phyloP scores from a whole-genome alignment of 2,113 vertebrate genomes.

The Entomyzon cyanotis region DNA sequence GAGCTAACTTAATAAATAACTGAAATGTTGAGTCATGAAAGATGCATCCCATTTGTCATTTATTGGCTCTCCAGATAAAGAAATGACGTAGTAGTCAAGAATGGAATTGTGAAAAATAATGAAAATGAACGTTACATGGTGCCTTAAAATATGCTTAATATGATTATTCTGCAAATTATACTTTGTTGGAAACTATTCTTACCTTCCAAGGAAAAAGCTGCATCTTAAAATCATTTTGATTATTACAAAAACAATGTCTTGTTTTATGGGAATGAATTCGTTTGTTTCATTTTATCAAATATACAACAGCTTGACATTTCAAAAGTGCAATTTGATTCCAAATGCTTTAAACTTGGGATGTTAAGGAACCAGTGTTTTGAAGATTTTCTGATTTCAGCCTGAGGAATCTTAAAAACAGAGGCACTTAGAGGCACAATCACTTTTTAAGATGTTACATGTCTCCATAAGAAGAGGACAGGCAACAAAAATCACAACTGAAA shows the following conservation, averaged over 20 bases:
- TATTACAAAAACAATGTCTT: neutral
- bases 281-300: neutral
- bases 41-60: neutral
- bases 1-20: slow-evolving; percentile 32
- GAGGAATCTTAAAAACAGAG: neutral
- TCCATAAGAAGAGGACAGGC: neutral
- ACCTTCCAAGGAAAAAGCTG: neutral
- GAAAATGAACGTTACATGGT: neutral
- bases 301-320: neutral
- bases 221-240: neutral
- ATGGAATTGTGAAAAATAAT: neutral
- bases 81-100: neutral
- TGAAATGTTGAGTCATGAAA: neutral
- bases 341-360: neutral
- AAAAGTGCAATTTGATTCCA: neutral
- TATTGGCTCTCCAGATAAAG: slow-evolving; percentile 9
- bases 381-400: neutral
- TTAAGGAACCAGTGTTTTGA: neutral
- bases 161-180: neutral
- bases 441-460: neutral
- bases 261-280: neutral
- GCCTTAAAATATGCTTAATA: neutral
- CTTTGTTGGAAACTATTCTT: neutral
- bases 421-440: neutral
- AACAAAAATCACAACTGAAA: neutral